Evolutionary conservation across 2,888 invertebrate species (phyloP).

Genomic region (Microctonus brassicae): DNA sequence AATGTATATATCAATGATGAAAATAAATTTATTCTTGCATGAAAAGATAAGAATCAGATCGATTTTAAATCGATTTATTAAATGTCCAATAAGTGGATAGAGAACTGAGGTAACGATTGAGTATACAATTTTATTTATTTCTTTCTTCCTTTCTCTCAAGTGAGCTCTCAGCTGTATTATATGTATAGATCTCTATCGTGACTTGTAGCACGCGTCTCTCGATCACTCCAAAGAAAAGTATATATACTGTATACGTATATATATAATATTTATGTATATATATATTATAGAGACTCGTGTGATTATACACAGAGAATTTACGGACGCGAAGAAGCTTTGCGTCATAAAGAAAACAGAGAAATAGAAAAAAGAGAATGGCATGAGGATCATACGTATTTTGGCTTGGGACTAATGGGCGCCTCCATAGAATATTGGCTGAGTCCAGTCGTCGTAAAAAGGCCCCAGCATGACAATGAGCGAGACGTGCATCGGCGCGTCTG

Average conservation of each 20-base stretch:
- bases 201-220: conserved; percentile 31
- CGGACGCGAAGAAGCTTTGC: neutral
- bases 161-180: neutral
- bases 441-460: conserved; percentile 3
- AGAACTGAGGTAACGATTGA: neutral
- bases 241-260: neutral
- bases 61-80: conserved; percentile 32
- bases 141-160: neutral
- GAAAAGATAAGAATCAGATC: conserved; percentile 22
- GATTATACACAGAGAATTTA: neutral
- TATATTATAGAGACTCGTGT: neutral
- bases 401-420: conserved; percentile 25
- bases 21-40: conserved; percentile 15
- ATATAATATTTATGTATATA: neutral
- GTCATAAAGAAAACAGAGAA: neutral
- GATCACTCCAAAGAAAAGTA: conserved; percentile 5
- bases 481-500: neutral
- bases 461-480: conserved; percentile 21
- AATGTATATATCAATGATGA: neutral
- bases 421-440: neutral
- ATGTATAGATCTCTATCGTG: conserved; percentile 31
- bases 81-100: conserved; percentile 15
- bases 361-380: neutral
- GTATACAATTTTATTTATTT: neutral
- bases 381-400: conserved; percentile 43